phyloP scores from a whole-genome alignment of 2,113 vertebrate genomes.

The Lonchura striata region DNA sequence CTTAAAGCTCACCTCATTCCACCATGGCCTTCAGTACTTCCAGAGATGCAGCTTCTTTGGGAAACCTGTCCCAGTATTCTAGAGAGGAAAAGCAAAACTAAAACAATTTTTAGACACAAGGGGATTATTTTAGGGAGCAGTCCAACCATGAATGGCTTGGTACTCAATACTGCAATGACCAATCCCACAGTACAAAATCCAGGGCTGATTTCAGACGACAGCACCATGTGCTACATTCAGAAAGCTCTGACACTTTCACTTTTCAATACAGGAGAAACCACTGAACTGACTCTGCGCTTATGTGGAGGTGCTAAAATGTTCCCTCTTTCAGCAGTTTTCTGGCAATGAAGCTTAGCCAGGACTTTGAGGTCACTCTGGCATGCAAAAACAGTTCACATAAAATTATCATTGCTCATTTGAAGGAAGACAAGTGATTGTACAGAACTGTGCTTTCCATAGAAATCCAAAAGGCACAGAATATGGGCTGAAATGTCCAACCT shows the following conservation, averaged over 20 bases:
- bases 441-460: background rate
- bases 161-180: background rate
- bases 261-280: background rate
- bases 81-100: background rate
- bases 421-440: background rate
- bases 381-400: background rate
- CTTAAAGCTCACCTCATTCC: background rate
- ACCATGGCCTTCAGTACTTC: background rate
- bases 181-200: background rate
- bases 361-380: background rate
- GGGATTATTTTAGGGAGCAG: background rate
- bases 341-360: background rate
- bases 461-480: background rate
- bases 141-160: background rate
- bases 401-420: slow-evolving; percentile 20
- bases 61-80: background rate
- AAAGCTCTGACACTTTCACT: background rate
- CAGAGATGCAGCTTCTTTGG: background rate
- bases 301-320: background rate
- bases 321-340: background rate
- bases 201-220: slow-evolving; percentile 5
- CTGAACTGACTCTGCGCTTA: background rate
- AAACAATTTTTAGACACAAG: background rate
- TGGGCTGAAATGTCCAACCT: background rate
- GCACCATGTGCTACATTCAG: background rate